Evolutionary conservation across 2,888 invertebrate genomes (phyloP), one percentile per base, ranked within the genome.

Genomic region (Heteromyza rotundicornis): DNA sequence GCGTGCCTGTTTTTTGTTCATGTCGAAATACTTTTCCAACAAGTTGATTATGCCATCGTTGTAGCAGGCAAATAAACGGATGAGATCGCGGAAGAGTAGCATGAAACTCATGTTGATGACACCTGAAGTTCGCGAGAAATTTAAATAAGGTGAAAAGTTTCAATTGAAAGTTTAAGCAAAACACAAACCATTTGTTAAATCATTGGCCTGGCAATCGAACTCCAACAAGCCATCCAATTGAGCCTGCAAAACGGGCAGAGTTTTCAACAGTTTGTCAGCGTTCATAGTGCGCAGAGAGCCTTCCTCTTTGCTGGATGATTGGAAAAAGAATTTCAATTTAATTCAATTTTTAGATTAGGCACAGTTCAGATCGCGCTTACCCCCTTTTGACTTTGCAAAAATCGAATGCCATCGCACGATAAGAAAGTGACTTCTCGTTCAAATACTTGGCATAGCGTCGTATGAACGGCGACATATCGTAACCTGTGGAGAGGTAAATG

Each of bases 331-430:
- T 35, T 20, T 36, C n/a, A 22, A 36, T 2, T 17, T 57, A 50
- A 23, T 40, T 40, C 2, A 40, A 40, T 40, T 40, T n/a, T n/a
- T n/a, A 32, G 40, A n/a, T 40, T 40, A n/a, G 14, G 40, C 10
- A n/a, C 8, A 7, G 5, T 40, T 40, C 12, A 40, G 14, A n/a
- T 10, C 32, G 32, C 12, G 81, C 88, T 89, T 85, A 96, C 95
- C 99, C 98, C 81, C 99, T 87, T 85, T 98, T 99, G 59, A 98
- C 96, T 89, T 99, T 99, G 87, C 99, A 99, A 87, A 99, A 99
- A 85, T 99, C 99, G 84, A 98, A 99, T 70, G 99, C 99, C 79
- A 98, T 98, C 63, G 94, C 92, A 84, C 99, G 90, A 87, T 99
- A 99, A 12, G 98, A 97, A 72, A 96, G 88, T 57, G 98, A 97